These are phyloP conservation scores for Cynopterus brachyotis DNA, from an alignment of 2,113 vertebrate genomes.

Conservation along the genomic window DNA sequence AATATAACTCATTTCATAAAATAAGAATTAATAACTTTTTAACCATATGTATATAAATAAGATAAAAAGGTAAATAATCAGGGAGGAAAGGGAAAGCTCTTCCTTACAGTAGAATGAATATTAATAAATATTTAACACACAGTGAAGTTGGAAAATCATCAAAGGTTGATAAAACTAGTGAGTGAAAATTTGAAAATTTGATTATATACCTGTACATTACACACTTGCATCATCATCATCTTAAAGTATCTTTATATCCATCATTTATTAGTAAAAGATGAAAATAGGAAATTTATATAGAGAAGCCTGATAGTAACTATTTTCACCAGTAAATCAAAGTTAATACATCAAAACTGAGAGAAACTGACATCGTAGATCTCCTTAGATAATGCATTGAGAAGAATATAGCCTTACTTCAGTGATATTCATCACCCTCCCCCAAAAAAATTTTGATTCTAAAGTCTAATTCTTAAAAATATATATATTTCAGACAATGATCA, in stretches of 20 bases:
- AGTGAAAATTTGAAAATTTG: slow-evolving; percentile 12
- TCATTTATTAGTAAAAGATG: not conserved
- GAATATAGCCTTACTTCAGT: not conserved
- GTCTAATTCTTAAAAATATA: not conserved
- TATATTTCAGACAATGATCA: not conserved
- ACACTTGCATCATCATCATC: not conserved
- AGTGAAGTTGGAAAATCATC: not conserved
- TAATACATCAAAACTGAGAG: not conserved
- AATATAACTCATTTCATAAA: not conserved
- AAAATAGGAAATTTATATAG: not conserved
- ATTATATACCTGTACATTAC: not conserved
- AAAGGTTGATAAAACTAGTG: not conserved
- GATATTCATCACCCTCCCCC: not conserved
- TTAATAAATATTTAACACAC: not conserved
- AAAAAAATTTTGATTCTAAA: not conserved
- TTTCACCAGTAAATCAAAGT: not conserved
- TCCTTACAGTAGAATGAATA: not conserved
- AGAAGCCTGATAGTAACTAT: not conserved
- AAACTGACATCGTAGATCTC: not conserved
- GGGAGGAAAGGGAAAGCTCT: not conserved
- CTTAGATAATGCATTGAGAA: not conserved
- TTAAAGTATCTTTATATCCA: not conserved
- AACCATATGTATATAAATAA: not conserved
- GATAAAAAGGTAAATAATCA: not conserved
- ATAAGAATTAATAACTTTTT: not conserved